Conservation (phyloP, 1,140 invertebrate genomes). For the Zaprionus ghesquierei region DNA sequence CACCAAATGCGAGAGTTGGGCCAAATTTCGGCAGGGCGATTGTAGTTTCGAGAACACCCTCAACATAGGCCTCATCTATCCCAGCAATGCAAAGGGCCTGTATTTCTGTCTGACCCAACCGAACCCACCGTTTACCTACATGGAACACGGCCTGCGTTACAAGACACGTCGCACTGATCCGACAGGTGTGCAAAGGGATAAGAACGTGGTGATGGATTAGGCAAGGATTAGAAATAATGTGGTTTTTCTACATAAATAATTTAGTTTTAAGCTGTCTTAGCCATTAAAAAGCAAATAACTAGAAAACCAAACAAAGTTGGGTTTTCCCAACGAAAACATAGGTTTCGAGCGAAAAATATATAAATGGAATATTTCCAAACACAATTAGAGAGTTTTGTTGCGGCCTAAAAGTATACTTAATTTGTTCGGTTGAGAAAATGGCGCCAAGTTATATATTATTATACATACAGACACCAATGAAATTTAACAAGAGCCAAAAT, state of each 20-base stretch:
- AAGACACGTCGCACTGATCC: conserved; percentile 24
- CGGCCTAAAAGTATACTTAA: conserved; percentile 34
- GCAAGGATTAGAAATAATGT: background rate
- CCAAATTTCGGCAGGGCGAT: conserved; percentile 66
- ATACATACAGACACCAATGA: too few relatives aligned
- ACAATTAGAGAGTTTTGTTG: background rate
- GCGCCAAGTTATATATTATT: background rate
- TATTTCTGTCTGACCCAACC: conserved; percentile 76
- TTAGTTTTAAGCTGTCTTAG: background rate
- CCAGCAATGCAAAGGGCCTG: conserved; percentile 51
- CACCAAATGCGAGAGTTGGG: conserved; percentile 78
- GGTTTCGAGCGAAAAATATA: background rate
- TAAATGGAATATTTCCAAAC: background rate
- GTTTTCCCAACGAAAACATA: background rate
- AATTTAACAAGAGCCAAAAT: too few relatives aligned
- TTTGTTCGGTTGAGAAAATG: background rate
- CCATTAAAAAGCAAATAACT: background rate
- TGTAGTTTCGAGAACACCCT: conserved; percentile 70
- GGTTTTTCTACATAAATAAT: background rate
- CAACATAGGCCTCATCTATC: conserved; percentile 70
- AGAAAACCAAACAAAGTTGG: background rate
- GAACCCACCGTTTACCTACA: conserved; percentile 74
- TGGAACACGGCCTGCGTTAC: conserved; percentile 73
- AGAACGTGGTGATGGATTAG: background rate
- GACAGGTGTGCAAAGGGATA: background rate